Evolutionary conservation across 1,140 invertebrate genomes (phyloP).

Genomic region (Cydia pomonella): DNA sequence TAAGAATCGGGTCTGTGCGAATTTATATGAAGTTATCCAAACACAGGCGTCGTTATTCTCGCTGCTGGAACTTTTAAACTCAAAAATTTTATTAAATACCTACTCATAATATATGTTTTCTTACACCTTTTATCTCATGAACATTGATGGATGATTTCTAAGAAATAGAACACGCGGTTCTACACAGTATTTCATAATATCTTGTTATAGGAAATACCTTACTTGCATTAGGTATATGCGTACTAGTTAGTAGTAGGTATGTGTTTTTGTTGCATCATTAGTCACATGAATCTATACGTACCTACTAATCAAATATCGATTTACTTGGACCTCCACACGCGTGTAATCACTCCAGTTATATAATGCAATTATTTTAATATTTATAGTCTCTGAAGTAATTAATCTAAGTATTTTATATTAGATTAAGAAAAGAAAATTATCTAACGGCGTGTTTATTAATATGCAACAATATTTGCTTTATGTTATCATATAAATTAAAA

Average conservation of each 20-base stretch:
- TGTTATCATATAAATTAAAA: not conserved
- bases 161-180: too few relatives aligned
- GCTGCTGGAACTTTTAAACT: not conserved
- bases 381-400: not conserved
- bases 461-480: not conserved
- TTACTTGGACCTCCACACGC: not conserved
- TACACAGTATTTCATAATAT: too few relatives aligned
- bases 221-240: not conserved
- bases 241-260: not conserved
- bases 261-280: constrained; percentile 7
- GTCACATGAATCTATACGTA: not conserved
- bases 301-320: constrained; percentile 19
- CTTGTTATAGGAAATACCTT: too few relatives aligned
- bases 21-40: constrained; percentile 38
- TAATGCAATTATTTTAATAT: constrained; percentile 13
- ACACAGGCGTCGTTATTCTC: constrained; percentile 12
- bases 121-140: too few relatives aligned
- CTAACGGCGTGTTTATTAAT: not conserved
- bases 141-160: too few relatives aligned
- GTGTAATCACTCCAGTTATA: not conserved
- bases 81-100: not conserved
- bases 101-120: too few relatives aligned
- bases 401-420: constrained; percentile 21
- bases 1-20: constrained; percentile 45
- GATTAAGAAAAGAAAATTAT: not conserved